Conservation (phyloP, 2,888 invertebrate species). For the Folsomia candida region DNA sequence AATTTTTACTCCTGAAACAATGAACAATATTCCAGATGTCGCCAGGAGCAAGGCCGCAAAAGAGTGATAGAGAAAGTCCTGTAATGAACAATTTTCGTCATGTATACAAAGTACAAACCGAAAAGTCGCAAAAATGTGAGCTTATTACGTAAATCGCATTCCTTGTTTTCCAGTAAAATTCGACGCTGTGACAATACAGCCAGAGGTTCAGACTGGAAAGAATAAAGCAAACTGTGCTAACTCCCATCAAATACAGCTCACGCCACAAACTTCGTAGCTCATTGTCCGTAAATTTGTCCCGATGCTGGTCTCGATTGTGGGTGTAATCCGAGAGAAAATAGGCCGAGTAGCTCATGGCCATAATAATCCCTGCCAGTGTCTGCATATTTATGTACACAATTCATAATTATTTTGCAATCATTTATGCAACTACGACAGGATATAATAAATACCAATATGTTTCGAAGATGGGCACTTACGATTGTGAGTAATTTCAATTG, state of each 20-base stretch:
- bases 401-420: slow-evolving; percentile 2
- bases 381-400: neutral
- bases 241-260: slow-evolving; percentile 17
- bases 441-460: no score
- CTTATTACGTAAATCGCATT: slow-evolving; percentile 18
- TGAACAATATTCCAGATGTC: slow-evolving; percentile 6
- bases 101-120: neutral
- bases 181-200: slow-evolving; percentile 4
- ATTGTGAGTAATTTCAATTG: slow-evolving; percentile 18
- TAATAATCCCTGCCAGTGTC: neutral
- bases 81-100: neutral
- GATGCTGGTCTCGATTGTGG: slow-evolving; percentile 10
- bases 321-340: slow-evolving; percentile 20
- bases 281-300: neutral
- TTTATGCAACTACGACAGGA: no score
- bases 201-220: slow-evolving; percentile 12
- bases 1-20: slow-evolving; percentile 23
- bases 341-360: neutral
- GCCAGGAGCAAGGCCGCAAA: slow-evolving; percentile 3
- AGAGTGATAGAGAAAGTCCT: slow-evolving; percentile 24
- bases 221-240: neutral
- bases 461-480: slow-evolving; percentile 15
- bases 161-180: slow-evolving; percentile 21
- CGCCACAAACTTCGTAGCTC: slow-evolving; percentile 22
- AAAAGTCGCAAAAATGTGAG: no score